Base-by-base conservation (phyloP, 2,888 invertebrate species). In the Tillus elongatus region DNA sequence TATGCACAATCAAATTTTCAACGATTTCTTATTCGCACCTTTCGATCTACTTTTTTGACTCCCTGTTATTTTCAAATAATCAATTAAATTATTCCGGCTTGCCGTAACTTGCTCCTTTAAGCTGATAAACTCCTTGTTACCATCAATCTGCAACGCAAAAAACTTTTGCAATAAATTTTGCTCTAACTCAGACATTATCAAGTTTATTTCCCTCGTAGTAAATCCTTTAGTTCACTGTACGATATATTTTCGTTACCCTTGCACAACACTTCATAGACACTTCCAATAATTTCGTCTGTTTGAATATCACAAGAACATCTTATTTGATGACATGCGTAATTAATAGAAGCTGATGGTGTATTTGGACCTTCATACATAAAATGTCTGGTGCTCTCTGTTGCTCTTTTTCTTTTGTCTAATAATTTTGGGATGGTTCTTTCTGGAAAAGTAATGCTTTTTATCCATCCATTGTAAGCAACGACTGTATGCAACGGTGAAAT, bases 71-170 rank as follows among this genome's bases (percentile, higher is more conserved):
- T 43, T 47, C 34, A 52, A 36, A 43, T 48, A 51, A 13, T 49
- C 40, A 26, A 52, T 43, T 31, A 53, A 53, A 38, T 37, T 45
- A 15, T 47, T 45, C 53, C 53, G 52, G 13, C 47, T 51, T 8
- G 43, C 43, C 13, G 44, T 44, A 27, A 52, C 46, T 31, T 47
- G 48, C 13, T 53, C 50, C 13, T 52, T 49, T 35, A 53, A 39
- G 13, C 42, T 46, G 27, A 54, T 53, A 38, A 54, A 54, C 32
- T 50, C 45, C 36, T 53, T 54, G 32, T 51, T 53, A 13, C 47
- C 45, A 13, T 39, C 45, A 8, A 54, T 51, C 30, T 52, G 39
- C 30, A 54, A 28, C 2, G 28, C 42, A 33, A 50, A 53, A 30
- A 53, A 53, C n/a, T 44, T 42, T 13, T 50, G 45, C 10, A 47